Evolutionary conservation across 92 coral and sea anemone genomes (phyloP).

Genomic region (Porites rus): DNA sequence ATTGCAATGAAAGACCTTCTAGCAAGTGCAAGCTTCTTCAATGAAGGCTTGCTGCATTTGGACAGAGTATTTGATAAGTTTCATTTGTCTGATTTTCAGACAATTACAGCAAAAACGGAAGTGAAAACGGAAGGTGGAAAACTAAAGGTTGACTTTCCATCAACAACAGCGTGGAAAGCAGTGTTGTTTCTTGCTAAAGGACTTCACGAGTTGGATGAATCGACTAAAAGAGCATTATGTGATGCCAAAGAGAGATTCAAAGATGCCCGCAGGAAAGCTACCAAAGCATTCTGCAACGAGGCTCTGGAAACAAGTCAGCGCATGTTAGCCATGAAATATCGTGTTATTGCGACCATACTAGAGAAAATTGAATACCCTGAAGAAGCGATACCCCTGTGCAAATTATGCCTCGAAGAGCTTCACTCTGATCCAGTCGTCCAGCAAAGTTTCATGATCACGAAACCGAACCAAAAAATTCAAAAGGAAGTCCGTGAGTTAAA

Average conservation of each 20-base stretch:
- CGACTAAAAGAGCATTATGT: constrained; percentile 1
- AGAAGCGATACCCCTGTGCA: constrained; percentile 38
- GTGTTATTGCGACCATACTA: constrained; percentile 50
- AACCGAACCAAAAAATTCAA: background rate
- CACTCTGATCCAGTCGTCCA: constrained; percentile 5
- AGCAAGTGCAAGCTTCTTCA: constrained; percentile 24
- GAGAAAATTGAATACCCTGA: constrained; percentile 45
- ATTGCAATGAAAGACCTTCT: constrained; percentile 18
- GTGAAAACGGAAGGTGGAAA: background rate
- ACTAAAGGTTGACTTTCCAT: background rate
- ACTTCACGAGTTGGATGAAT: constrained; percentile 6
- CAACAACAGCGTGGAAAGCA: constrained; percentile 12
- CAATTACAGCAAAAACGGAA: background rate
- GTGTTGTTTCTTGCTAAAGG: background rate
- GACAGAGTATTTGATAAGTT: background rate
- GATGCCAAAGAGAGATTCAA: constrained; percentile 52
- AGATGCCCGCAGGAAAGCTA: constrained; percentile 42
- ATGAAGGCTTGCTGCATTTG: constrained; percentile 30
- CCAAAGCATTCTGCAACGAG: constrained; percentile 39
- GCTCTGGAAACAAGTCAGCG: constrained; percentile 13
- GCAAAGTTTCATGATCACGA: background rate
- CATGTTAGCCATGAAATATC: constrained; percentile 25
- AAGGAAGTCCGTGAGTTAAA: constrained; percentile 26
- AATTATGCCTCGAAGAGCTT: constrained; percentile 36
- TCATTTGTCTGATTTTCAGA: too few species aligned